A percentile compares a stretch with the other conserved stretches of the same genome.
Evolutionary conservation across 2,797 vertebrate genomes (phyloP).

Genomic region (Aratinga solstitialis): DNA sequence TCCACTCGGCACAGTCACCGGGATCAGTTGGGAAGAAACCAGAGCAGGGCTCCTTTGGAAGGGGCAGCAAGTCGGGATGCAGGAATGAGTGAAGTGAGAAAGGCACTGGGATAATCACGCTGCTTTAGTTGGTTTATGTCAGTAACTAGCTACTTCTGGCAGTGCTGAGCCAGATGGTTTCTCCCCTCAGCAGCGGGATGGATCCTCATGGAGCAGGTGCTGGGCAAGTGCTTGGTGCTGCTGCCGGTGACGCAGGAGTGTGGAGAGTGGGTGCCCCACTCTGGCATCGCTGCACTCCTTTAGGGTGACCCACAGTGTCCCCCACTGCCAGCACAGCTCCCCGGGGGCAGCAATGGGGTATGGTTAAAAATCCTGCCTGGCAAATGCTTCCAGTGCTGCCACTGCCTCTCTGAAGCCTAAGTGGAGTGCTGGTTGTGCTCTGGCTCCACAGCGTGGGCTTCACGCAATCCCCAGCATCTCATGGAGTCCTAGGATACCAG

Average conservation of each 20-base stretch:
- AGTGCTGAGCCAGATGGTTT: neutral
- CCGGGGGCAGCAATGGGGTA: neutral
- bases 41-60: fast-evolving
- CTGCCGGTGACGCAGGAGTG: fast-evolving
- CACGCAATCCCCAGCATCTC: neutral
- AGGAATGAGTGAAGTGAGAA: neutral
- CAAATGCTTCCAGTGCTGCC: neutral
- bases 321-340: fast-evolving
- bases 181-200: neutral
- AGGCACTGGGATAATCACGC: neutral
- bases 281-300: fast-evolving
- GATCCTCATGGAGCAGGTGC: neutral
- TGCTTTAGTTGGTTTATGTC: neutral
- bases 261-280: neutral
- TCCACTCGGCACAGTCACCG: fast-evolving
- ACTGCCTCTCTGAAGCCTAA: neutral
- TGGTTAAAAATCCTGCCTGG: neutral
- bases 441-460: fast-evolving
- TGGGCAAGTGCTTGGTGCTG: neutral
- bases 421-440: neutral
- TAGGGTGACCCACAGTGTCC: fast-evolving
- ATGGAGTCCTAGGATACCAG: neutral
- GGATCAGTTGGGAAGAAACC: fast-evolving
- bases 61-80: neutral
- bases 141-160: neutral